These are phyloP conservation scores for Chorisops tibialis DNA, from an alignment of 2,888 invertebrate genomes.

Conservation along the genomic window DNA sequence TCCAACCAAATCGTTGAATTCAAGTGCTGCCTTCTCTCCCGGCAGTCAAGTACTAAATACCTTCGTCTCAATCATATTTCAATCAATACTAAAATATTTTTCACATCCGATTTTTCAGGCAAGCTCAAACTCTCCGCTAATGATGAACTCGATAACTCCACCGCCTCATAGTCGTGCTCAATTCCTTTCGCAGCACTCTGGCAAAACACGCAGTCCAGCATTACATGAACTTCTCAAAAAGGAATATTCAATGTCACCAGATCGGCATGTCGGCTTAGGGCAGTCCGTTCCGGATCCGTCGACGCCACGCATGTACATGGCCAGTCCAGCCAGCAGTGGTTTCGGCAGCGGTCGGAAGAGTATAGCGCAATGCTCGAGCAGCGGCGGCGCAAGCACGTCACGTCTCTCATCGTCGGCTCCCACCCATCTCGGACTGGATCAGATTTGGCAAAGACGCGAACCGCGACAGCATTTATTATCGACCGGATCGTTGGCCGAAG, in stretches of 20 bases:
- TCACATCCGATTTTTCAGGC: slow-evolving; percentile 40
- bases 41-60: slow-evolving; percentile 59
- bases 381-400: slow-evolving; percentile 41
- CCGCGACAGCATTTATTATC: slow-evolving; percentile 82
- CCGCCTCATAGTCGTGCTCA: slow-evolving; percentile 50
- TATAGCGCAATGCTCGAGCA: slow-evolving; percentile 42
- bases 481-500: slow-evolving; percentile 80
- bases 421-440: slow-evolving; percentile 76
- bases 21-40: slow-evolving; percentile 60
- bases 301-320: slow-evolving; percentile 53
- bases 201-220: slow-evolving; percentile 48
- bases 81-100: neutral
- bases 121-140: slow-evolving; percentile 57
- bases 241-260: slow-evolving; percentile 58
- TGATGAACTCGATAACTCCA: slow-evolving; percentile 51
- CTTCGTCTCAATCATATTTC: slow-evolving; percentile 51
- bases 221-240: slow-evolving; percentile 68
- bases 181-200: slow-evolving; percentile 37
- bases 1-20: slow-evolving; percentile 47
- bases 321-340: slow-evolving; percentile 48
- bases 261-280: slow-evolving; percentile 59
- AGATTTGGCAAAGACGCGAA: slow-evolving; percentile 83
- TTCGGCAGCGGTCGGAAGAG: slow-evolving; percentile 42
- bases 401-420: slow-evolving; percentile 84
- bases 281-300: slow-evolving; percentile 64